Percentiles rank a stretch among this genome's conserved stretches.
phyloP scores from a whole-genome alignment of 2,797 vertebrate species.

The Acipenser ruthenus region DNA sequence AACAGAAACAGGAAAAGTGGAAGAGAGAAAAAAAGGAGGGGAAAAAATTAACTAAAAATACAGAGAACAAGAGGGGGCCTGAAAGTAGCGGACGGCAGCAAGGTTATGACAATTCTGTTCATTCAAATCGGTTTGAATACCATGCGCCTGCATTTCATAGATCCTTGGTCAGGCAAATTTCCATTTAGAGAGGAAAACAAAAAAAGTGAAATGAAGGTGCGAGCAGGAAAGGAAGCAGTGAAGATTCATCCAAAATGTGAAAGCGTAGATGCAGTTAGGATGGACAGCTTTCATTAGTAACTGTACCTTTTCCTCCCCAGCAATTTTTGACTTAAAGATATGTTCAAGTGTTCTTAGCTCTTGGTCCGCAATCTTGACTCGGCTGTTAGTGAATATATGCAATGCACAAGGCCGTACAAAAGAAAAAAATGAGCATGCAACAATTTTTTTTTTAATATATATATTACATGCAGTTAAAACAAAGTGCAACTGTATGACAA shows the following conservation, averaged over 20 bases:
- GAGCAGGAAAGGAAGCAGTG: slow-evolving; percentile 26
- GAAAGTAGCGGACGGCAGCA: slow-evolving; percentile 60
- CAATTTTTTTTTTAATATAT: slow-evolving; percentile 19
- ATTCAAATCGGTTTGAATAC: background rate
- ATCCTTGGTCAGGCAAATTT: background rate
- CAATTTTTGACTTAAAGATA: slow-evolving; percentile 87
- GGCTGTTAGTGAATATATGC: slow-evolving; percentile 87
- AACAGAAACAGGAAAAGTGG: slow-evolving; percentile 24
- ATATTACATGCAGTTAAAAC: no score
- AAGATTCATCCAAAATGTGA: slow-evolving; percentile 15
- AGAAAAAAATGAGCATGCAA: slow-evolving; percentile 66
- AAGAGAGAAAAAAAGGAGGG: slow-evolving; percentile 41
- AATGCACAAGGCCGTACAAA: slow-evolving; percentile 83
- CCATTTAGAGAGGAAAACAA: background rate
- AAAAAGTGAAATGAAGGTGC: slow-evolving; percentile 14
- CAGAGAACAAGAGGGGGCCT: slow-evolving; percentile 30
- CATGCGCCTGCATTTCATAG: slow-evolving; percentile 1
- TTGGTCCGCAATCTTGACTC: slow-evolving; percentile 73
- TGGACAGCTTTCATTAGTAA: slow-evolving; percentile 36
- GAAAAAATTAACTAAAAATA: slow-evolving; percentile 49
- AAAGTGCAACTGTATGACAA: no score
- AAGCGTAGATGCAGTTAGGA: background rate
- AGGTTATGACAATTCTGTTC: slow-evolving; percentile 31
- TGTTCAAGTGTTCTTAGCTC: slow-evolving; percentile 92
- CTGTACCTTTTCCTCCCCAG: slow-evolving; percentile 85